phyloP scores from a whole-genome alignment of 1,140 invertebrate genomes.

The Amyelois transitella region DNA sequence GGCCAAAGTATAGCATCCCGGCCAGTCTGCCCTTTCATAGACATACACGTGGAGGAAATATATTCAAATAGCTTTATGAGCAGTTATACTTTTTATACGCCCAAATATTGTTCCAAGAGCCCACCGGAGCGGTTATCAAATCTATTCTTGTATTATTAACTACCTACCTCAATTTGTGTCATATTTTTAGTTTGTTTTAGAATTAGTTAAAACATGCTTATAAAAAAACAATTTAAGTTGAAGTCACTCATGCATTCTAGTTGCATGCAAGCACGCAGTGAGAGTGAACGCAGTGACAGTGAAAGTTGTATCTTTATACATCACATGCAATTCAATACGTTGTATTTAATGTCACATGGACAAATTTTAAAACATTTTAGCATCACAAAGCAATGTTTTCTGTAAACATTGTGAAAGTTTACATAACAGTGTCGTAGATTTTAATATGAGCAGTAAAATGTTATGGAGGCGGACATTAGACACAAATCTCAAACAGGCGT shows the following conservation, averaged over 20 bases:
- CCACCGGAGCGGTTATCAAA: neutral
- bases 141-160: no score
- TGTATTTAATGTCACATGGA: slow-evolving; percentile 7
- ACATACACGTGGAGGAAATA: no score
- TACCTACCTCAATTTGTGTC: no score
- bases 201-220: no score
- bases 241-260: neutral
- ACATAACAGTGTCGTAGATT: slow-evolving; percentile 26
- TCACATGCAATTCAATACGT: slow-evolving; percentile 22
- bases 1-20: no score
- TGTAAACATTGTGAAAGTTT: slow-evolving; percentile 12
- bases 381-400: neutral
- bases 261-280: slow-evolving; percentile 41
- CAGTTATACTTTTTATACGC: neutral
- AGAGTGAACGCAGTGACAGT: slow-evolving; percentile 51
- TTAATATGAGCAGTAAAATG: slow-evolving; percentile 42
- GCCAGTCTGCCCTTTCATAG: no score
- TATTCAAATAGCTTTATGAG: neutral
- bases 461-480: slow-evolving; percentile 40
- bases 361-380: slow-evolving; percentile 15
- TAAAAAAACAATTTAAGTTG: neutral
- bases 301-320: slow-evolving; percentile 31
- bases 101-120: neutral
- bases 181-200: no score
- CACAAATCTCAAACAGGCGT: slow-evolving; percentile 62